phyloP scores from a whole-genome alignment of 2,113 vertebrate species.

The Platycercus adscitus region DNA sequence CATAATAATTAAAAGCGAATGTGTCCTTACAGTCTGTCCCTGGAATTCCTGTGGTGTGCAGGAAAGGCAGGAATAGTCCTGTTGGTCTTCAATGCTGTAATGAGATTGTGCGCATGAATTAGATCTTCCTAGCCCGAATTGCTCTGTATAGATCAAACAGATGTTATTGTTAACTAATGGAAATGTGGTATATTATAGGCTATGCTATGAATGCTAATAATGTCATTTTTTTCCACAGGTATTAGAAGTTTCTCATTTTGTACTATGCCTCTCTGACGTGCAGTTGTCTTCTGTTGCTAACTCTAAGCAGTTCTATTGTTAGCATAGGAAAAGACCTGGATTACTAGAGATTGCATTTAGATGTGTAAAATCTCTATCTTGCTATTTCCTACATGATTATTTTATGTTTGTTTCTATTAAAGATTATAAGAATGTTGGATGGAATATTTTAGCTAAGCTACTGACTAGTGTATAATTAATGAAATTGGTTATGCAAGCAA shows the following conservation, averaged over 20 bases:
- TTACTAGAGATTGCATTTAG: conserved; percentile 11
- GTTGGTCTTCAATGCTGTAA: not conserved
- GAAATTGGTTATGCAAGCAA: not conserved
- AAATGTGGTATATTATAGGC: not conserved
- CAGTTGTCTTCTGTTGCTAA: conserved; percentile 36
- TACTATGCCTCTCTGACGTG: not conserved
- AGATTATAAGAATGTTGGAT: not conserved
- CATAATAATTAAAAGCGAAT: conserved; percentile 4
- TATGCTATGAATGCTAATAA: conserved; percentile 40
- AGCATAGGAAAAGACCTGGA: not conserved
- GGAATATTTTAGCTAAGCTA: not conserved
- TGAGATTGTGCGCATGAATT: not conserved
- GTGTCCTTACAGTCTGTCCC: not conserved
- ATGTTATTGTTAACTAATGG: not conserved
- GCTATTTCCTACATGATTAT: not conserved
- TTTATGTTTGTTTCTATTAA: conserved; percentile 13
- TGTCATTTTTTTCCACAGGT: not conserved
- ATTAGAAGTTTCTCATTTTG: conserved; percentile 34
- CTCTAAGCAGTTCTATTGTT: conserved; percentile 14
- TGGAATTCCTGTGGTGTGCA: not conserved
- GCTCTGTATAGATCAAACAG: conserved; percentile 25
- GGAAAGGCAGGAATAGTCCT: not conserved
- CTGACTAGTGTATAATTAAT: not conserved
- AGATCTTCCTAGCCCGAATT: not conserved
- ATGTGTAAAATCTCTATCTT: not conserved